These are phyloP conservation scores for Thinocorus orbignyianus DNA, from an alignment of 2,113 vertebrate genomes.

Conservation along the genomic window DNA sequence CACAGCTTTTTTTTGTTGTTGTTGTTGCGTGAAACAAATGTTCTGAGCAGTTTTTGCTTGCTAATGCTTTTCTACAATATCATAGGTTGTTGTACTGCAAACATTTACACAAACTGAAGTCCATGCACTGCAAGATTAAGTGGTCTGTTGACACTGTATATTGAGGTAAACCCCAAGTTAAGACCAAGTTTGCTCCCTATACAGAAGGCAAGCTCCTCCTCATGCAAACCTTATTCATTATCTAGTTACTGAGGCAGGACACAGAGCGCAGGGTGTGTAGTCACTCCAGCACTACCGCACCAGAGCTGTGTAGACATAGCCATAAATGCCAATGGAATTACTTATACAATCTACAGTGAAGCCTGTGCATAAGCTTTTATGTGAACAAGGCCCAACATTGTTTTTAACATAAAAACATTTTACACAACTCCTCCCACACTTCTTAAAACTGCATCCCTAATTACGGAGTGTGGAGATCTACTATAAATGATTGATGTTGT, in stretches of 20 bases:
- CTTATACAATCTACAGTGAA: background rate
- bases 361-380: constrained; percentile 1
- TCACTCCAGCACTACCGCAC: background rate
- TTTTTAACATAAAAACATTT: constrained; percentile 53
- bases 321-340: background rate
- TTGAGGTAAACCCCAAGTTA: background rate
- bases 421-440: constrained; percentile 58
- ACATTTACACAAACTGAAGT: background rate
- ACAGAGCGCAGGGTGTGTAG: accelerated
- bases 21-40: background rate
- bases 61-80: background rate
- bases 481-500: constrained; percentile 56
- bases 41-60: background rate
- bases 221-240: background rate
- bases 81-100: background rate
- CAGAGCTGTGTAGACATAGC: background rate
- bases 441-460: constrained; percentile 57
- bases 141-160: background rate
- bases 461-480: constrained; percentile 52
- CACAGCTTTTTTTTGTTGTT: background rate
- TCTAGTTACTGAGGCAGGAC: background rate
- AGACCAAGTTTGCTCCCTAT: background rate
- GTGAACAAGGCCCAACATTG: constrained; percentile 13
- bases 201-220: background rate
- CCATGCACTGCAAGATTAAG: background rate